Evolutionary conservation across 1,140 invertebrate genomes (phyloP).

Genomic region (Eueides isabella): DNA sequence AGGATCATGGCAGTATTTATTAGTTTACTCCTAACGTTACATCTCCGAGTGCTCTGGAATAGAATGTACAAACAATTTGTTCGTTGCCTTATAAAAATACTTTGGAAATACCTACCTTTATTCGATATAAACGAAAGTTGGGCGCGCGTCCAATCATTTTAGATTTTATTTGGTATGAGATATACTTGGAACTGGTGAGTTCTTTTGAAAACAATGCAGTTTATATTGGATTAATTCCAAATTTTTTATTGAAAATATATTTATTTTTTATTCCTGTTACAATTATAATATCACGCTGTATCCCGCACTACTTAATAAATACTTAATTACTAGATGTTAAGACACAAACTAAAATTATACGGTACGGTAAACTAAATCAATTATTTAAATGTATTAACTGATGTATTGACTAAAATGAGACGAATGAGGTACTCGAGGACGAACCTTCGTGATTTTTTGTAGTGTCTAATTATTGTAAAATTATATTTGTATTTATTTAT

Average conservation of each 20-base stretch:
- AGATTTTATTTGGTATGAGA: conserved; percentile 11
- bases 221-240: neutral
- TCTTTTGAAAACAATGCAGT: neutral
- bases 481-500: too few relatives aligned
- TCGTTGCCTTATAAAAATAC: conserved; percentile 24
- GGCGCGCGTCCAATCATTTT: conserved; percentile 8
- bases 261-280: neutral
- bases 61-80: conserved; percentile 10
- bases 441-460: too few relatives aligned
- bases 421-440: too few relatives aligned
- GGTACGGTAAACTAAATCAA: too few relatives aligned
- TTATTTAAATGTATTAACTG: too few relatives aligned
- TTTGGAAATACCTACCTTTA: conserved; percentile 8
- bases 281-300: too few relatives aligned
- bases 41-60: conserved; percentile 7
- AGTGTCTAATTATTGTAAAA: too few relatives aligned
- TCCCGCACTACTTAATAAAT: too few relatives aligned
- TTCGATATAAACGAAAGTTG: neutral
- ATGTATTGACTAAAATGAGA: too few relatives aligned
- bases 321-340: too few relatives aligned
- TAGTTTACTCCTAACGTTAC: conserved; percentile 1
- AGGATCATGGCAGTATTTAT: neutral
- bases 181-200: neutral
- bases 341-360: too few relatives aligned
- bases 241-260: neutral